Percentiles rank a stretch among this genome's conserved stretches.
Conservation (phyloP, 2,888 invertebrate species). For the Sclerodermus sp. region DNA sequence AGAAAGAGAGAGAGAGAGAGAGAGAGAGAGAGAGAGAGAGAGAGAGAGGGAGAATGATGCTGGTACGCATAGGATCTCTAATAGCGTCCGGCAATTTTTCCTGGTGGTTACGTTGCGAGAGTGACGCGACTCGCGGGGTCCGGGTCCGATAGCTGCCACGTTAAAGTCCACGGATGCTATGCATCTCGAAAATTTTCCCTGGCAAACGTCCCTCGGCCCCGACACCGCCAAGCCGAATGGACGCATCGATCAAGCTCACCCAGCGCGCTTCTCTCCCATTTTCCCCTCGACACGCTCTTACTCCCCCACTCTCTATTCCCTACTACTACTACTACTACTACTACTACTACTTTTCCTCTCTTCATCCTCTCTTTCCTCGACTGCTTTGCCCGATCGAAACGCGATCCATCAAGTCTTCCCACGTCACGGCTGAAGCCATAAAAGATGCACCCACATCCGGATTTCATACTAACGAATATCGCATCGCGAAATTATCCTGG, state of each 20-base stretch:
- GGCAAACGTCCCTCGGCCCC: not conserved
- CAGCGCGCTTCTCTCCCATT: constrained; percentile 15
- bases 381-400: constrained; percentile 22
- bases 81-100: too few species aligned
- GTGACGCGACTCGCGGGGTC: too few species aligned
- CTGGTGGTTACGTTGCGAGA: too few species aligned
- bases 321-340: too few species aligned
- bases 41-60: too few species aligned
- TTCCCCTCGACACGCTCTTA: not conserved
- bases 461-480: constrained; percentile 10
- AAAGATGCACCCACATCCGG: constrained; percentile 17
- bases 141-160: too few species aligned
- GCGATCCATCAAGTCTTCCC: constrained; percentile 33
- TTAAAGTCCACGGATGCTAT: constrained; percentile 14
- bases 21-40: too few species aligned
- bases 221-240: constrained; percentile 22
- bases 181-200: constrained; percentile 28
- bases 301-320: not conserved
- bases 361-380: constrained; percentile 12
- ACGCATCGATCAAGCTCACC: constrained; percentile 35
- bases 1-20: too few species aligned
- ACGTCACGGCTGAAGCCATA: constrained; percentile 21
- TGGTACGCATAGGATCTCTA: too few species aligned
- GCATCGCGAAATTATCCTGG: not conserved
- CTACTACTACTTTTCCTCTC: constrained; percentile 11